Evolutionary conservation across 2,113 vertebrate genomes (phyloP), one percentile per base, ranked within the genome.

Genomic region (Pampusana beccarii): DNA sequence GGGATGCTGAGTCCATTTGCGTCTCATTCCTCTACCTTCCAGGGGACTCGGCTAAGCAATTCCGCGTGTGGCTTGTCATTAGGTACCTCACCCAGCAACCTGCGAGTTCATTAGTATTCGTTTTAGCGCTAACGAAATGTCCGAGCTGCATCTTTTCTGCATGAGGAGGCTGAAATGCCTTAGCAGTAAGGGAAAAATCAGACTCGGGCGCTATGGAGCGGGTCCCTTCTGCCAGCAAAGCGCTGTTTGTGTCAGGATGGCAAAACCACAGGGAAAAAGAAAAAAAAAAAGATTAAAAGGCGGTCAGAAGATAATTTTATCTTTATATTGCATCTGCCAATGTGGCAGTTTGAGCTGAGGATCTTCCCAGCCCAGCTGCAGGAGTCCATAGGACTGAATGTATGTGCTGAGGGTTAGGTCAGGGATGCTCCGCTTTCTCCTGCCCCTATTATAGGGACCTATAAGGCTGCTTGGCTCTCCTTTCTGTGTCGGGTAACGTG

Each of bases 61-160:
- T 95, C 64, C 60, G 88, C 85, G 4, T 21, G 42, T 79, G 89
- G 72, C 80, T 93, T 89, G 73, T 79, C 94, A 92, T 90, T 86
- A 96, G 95, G 85, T 73, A 78, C 74, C 85, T 96, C 71, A 51
- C 82, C 86, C 90, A 71, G 75, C 74, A 96, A 96, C 92, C 80
- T 96, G 93, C 33, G 6, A 48, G 92, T 93, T 96, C 90, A 96
- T 95, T 94, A 95, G 95, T 90, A 95, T 96, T 93, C 91, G 75
- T 94, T 95, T 85, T 79, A 86, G 82, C 14, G 51, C 91, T 56
- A 80, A 89, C 10, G 0, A 92, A 91, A 88, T 44, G 79, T 90
- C 95, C 86, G 11, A 80, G 75, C 82, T 64, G 75, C 91, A 94
- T 90, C 91, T 97, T 87, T 94, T 97, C 94, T 96, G 82, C 93